Evolutionary conservation across 2,888 invertebrate genomes (phyloP).

Genomic region (Frankliniella intonsa): DNA sequence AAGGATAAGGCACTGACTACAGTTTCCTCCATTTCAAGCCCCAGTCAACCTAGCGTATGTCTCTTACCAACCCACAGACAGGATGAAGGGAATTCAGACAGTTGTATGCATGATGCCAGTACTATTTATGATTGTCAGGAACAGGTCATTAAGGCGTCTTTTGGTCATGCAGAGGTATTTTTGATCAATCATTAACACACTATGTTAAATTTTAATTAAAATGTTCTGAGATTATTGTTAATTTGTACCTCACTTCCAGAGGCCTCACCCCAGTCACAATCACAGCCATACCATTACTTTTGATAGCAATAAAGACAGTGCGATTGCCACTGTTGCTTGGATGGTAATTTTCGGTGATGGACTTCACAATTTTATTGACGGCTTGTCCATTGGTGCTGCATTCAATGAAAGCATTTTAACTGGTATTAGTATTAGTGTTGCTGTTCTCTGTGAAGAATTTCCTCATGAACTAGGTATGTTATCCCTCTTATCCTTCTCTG

Average conservation of each 20-base stretch:
- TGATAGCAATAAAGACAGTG: constrained; percentile 43
- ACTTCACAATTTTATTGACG: constrained; percentile 74
- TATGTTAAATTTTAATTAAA: no score
- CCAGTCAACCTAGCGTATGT: neutral
- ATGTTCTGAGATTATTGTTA: neutral
- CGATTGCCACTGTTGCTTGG: constrained; percentile 60
- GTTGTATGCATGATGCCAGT: constrained; percentile 36
- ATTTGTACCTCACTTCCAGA: neutral
- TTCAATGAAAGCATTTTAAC: constrained; percentile 68
- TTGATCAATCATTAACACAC: no score
- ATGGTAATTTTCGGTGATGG: constrained; percentile 79
- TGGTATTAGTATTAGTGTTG: constrained; percentile 71
- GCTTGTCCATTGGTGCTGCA: constrained; percentile 74
- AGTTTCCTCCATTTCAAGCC: constrained; percentile 3
- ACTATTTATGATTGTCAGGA: constrained; percentile 44
- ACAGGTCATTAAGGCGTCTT: constrained; percentile 45
- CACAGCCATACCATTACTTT: constrained; percentile 37
- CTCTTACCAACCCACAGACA: neutral
- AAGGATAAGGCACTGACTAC: neutral
- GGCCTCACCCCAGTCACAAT: constrained; percentile 31
- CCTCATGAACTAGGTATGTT: constrained; percentile 67
- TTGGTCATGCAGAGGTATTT: constrained; percentile 44
- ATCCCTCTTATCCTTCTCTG: neutral
- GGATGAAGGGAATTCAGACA: constrained; percentile 17
- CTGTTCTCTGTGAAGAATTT: constrained; percentile 74